Base-by-base conservation (phyloP, 2,113 vertebrate genomes). In the Apteryx mantelli region DNA sequence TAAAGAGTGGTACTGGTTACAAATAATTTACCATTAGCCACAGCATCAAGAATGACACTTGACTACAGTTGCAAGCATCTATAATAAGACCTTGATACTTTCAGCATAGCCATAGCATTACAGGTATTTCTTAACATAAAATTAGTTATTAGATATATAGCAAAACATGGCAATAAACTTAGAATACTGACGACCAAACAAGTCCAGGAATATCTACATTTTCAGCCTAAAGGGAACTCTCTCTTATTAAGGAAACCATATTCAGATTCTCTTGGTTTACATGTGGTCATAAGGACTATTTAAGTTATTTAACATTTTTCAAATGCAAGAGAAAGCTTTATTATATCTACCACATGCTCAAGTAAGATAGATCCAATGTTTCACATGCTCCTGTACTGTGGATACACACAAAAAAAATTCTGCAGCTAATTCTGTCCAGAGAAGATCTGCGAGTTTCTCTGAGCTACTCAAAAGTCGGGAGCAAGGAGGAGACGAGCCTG, bases 201-300 rank as follows among this genome's bases (percentile, higher is more conserved):
- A 80, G 34, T n/a, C 85, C 7, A 21, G 70, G 55, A 81, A 26
- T 50, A 84, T 4, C 38, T 76, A 18, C 24, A 36, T 90, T 85
- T 77, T 58, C 15, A 83, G 18, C 13, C 42, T 10, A 8, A 61
- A 71, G 9, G 82, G 56, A 84, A 85, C 9, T 30, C 40, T 1
- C 13, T 73, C 85, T 71, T 13, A 13, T 28, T 46, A 60, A 79
- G 24, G 6, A 88, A 79, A 73, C 24, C 5, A 66, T 79, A 65
- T 7, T 2, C 0, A 0, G 64, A 89, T 71, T n/a, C 16, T 52
- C 16, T 36, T 17, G 5, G 13, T 20, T 61, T 68, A 8, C 4
- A 66, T 22, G 4, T 38, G 60, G 46, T 34, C 68, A n/a, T 32
- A 24, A 22, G 32, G 68, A 50, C 48, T 69, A 28, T 11, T 6